phyloP scores from a whole-genome alignment of 2,113 vertebrate genomes.

The Okapia johnstoni region DNA sequence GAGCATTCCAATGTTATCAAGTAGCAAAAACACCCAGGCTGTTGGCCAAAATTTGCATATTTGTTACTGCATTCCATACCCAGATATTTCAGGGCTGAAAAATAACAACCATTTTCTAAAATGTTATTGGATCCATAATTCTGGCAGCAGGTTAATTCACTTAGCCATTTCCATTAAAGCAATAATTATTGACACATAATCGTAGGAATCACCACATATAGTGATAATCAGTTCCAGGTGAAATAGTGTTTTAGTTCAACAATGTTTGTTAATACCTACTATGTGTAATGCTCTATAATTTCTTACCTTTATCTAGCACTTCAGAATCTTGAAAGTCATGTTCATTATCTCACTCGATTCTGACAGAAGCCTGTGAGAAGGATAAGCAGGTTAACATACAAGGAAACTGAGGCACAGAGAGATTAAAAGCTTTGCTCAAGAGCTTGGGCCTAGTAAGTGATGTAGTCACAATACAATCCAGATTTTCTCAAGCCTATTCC shows the following conservation, averaged over 20 bases:
- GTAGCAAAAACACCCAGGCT: slow-evolving; percentile 59
- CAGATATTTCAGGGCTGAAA: slow-evolving; percentile 3
- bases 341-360: neutral
- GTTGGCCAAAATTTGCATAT: slow-evolving; percentile 44
- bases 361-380: neutral
- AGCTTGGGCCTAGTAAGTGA: neutral
- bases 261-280: slow-evolving; percentile 44
- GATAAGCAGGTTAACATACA: neutral
- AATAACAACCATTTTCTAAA: slow-evolving; percentile 53
- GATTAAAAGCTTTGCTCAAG: neutral
- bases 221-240: slow-evolving; percentile 11
- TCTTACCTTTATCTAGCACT: neutral
- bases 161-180: slow-evolving; percentile 38
- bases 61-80: slow-evolving; percentile 37
- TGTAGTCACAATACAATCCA: neutral
- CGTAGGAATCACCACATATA: neutral
- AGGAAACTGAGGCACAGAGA: neutral
- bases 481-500: neutral
- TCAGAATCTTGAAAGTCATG: neutral
- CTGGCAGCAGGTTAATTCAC: slow-evolving; percentile 44
- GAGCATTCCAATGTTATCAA: slow-evolving; percentile 65
- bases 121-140: slow-evolving; percentile 37
- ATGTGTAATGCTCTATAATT: neutral
- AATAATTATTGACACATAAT: slow-evolving; percentile 47
- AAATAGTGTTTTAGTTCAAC: neutral